Evolutionary conservation across 2,888 invertebrate genomes (phyloP).

Genomic region (Hydrotaea cyrtoneurina): DNA sequence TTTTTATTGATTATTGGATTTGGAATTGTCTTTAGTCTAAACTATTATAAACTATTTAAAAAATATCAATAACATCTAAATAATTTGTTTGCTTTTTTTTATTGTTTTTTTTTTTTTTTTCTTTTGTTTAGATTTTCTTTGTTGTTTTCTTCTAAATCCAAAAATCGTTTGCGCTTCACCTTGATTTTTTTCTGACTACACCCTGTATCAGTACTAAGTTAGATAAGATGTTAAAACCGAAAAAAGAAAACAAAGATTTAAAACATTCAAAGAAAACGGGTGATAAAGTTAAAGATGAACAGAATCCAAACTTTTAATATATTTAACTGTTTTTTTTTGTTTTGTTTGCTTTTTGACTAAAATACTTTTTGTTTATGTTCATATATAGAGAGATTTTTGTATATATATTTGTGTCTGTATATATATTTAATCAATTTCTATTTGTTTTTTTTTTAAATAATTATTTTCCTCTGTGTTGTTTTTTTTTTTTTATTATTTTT

Average conservation of each 20-base stretch:
- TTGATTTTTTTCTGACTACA: conserved; percentile 12
- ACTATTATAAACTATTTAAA: conserved; percentile 62
- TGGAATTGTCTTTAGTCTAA: conserved; percentile 50
- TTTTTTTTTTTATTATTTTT: conserved; percentile 23
- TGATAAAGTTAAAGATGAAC: conserved; percentile 2
- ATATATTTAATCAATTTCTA: conserved; percentile 29
- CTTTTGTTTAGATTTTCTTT: conserved; percentile 27
- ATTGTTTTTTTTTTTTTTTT: not conserved
- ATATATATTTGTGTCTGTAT: conserved; percentile 30
- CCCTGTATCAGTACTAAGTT: not conserved
- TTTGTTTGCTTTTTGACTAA: not conserved
- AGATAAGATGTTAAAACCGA: conserved; percentile 3
- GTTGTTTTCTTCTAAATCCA: conserved; percentile 14
- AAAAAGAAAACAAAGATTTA: not conserved
- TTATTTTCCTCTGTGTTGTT: not conserved
- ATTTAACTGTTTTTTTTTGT: conserved; percentile 4
- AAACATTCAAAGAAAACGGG: conserved; percentile 8
- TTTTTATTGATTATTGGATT: conserved; percentile 31
- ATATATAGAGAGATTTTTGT: conserved; percentile 22
- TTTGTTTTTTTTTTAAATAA: not conserved
- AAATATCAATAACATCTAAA: conserved; percentile 64
- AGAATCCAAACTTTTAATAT: conserved; percentile 10
- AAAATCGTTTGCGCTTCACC: conserved; percentile 9
- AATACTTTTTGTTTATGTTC: conserved; percentile 7
- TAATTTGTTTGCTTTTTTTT: conserved; percentile 43